Evolutionary conservation across 2,888 invertebrate genomes (phyloP).

Genomic region (Pocota personata): DNA sequence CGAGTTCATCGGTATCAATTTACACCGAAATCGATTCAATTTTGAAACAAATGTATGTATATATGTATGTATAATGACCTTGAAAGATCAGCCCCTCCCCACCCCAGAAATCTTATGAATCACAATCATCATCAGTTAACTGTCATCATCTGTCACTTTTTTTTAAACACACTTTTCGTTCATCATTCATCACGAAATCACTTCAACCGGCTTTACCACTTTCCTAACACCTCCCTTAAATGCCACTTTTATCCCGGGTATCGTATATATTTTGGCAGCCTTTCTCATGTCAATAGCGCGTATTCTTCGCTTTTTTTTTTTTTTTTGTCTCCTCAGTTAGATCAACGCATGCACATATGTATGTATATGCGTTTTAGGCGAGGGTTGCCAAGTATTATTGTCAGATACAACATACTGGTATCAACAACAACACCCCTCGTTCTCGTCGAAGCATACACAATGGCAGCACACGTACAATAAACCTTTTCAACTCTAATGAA

Average conservation of each 20-base stretch:
- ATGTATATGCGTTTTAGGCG: background rate
- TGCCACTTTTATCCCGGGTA: conserved; percentile 41
- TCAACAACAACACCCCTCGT: conserved; percentile 23
- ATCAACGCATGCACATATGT: background rate
- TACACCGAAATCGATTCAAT: background rate
- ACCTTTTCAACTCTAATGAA: conserved; percentile 71
- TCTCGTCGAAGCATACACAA: conserved; percentile 31
- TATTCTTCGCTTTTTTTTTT: background rate
- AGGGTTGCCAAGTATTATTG: conserved; percentile 1
- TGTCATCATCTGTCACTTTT: conserved; percentile 51
- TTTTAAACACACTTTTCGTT: conserved; percentile 2
- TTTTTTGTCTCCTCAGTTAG: background rate
- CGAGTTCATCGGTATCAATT: too few relatives aligned
- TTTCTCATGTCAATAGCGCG: conserved; percentile 45
- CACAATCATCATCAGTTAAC: conserved; percentile 40
- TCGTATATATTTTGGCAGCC: conserved; percentile 14
- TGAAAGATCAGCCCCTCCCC: background rate
- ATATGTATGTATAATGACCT: background rate
- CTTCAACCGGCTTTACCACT: conserved; percentile 59
- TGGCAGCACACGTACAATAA: conserved; percentile 52
- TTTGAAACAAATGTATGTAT: background rate
- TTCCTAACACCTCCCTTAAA: conserved; percentile 41
- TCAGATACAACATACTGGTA: too few relatives aligned
- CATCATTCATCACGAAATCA: conserved; percentile 63
- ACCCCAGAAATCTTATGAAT: background rate